Evolutionary conservation across 2,888 invertebrate species (phyloP), one percentile per base, ranked within the genome.

Genomic region (Plebejus argus): DNA sequence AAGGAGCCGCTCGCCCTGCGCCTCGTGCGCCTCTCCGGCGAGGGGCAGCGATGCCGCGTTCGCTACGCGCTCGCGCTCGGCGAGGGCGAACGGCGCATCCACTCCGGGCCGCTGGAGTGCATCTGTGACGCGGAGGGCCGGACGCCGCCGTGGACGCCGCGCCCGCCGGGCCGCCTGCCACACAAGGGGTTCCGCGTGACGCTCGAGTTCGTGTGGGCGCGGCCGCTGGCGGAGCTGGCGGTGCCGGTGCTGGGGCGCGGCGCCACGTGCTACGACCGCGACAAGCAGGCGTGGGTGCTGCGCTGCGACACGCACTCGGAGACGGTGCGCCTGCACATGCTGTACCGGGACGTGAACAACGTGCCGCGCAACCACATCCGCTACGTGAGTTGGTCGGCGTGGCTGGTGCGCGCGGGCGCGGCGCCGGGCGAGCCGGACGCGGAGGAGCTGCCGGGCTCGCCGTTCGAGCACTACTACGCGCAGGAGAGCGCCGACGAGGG

Each of bases 401-500:
- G 96, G 90, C 88, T 96, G 72, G 93, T 96, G 81, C 90, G 92
- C 39, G 89, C 90, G 1, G 83, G 89, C 1, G 87, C 89, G 5
- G 95, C 95, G 66, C 95, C 96, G 76, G 95, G 95, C 18, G 95
- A 96, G 79, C 89, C 95, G n/a, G 96, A 96, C 80, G 95, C 96
- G 0, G 95, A 96, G 49, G 95, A 95, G 78, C 94, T 97, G 33
- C 95, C 96, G 0, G 96, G 97, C 18, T 96, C 96, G 0, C 97
- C 97, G 4, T 97, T 96, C 88, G 96, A 96, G 83, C 96, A 96
- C 83, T 97, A 97, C 88, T 97, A 97, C 87, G 96, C 97, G 20
- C 97, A 97, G 87, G 97, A 97, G 80, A 96, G 95, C 78, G 95
- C 95, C 0, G 97, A 97, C 86, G 97, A 97, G 84, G 97, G 97